These are phyloP conservation scores for Gymnocephalus cernua DNA, from an alignment of 2,113 vertebrate species.

Conservation along the genomic window DNA sequence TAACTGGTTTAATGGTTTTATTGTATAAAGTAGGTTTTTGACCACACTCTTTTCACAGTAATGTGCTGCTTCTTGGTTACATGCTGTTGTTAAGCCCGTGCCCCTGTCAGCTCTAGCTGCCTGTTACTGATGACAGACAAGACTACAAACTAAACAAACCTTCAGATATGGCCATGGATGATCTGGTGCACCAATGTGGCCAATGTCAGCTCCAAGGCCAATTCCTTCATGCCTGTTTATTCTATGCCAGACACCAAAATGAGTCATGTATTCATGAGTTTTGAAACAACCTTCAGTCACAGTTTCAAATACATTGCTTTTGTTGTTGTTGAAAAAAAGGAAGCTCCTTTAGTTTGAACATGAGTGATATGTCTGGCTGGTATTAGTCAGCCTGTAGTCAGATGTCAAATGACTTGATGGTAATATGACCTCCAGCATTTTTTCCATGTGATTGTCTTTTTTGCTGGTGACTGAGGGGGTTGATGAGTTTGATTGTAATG, in stretches of 20 bases:
- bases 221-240: not conserved
- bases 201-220: constrained; percentile 23
- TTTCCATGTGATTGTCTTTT: constrained; percentile 19
- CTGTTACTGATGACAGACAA: not conserved
- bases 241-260: not conserved
- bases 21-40: not conserved
- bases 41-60: not conserved
- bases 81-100: not conserved
- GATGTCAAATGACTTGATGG: constrained; percentile 62
- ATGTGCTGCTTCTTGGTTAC: not conserved
- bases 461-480: constrained; percentile 18
- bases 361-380: constrained; percentile 24
- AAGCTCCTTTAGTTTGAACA: constrained; percentile 22
- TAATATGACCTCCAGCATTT: constrained; percentile 20
- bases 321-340: constrained; percentile 20
- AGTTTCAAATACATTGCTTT: not conserved
- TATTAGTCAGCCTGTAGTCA: constrained; percentile 68
- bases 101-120: constrained; percentile 1
- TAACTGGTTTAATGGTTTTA: not conserved
- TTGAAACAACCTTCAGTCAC: constrained; percentile 17
- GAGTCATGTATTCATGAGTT: constrained; percentile 32
- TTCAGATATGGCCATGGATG: constrained; percentile 20
- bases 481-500: constrained; percentile 75
- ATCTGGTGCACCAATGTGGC: constrained; percentile 10
- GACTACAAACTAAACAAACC: constrained; percentile 43